Evolutionary conservation across 1,140 invertebrate species (phyloP).

Genomic region (Papilio xuthus): DNA sequence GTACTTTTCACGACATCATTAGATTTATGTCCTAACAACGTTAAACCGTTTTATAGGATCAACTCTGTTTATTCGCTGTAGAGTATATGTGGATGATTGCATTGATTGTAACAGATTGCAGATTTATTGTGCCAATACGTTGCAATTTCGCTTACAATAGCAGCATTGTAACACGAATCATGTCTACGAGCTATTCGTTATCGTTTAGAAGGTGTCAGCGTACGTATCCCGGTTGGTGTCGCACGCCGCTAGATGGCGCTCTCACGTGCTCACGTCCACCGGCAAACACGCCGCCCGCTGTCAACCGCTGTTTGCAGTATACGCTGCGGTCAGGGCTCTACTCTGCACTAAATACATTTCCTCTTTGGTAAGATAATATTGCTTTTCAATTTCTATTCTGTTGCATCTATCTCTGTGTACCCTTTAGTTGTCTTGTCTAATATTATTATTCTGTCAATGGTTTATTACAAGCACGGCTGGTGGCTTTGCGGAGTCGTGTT

Average conservation of each 20-base stretch:
- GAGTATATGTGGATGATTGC: neutral
- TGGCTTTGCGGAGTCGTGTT: slow-evolving; percentile 70
- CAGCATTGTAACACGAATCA: slow-evolving; percentile 15
- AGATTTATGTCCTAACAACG: neutral
- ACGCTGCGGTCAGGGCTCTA: slow-evolving; percentile 84
- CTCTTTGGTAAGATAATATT: slow-evolving; percentile 71
- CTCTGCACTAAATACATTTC: slow-evolving; percentile 88
- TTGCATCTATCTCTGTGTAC: too few species aligned
- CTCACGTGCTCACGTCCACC: slow-evolving; percentile 84
- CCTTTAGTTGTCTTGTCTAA: too few species aligned
- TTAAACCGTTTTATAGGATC: slow-evolving; percentile 14
- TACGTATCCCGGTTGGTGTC: slow-evolving; percentile 84
- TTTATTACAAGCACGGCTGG: slow-evolving; percentile 49
- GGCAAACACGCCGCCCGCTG: slow-evolving; percentile 85
- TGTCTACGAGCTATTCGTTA: slow-evolving; percentile 35
- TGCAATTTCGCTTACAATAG: neutral
- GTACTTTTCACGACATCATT: neutral
- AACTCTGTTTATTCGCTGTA: neutral
- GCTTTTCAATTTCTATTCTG: neutral
- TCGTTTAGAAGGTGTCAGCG: slow-evolving; percentile 83
- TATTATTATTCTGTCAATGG: neutral
- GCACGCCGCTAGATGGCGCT: slow-evolving; percentile 85
- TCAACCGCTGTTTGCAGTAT: slow-evolving; percentile 87
- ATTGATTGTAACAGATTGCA: slow-evolving; percentile 15
- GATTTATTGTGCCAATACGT: neutral